A percentile compares a stretch with the other conserved stretches of the same genome.
These are phyloP conservation scores for Hemibagrus guttatus DNA, from an alignment of 2,797 vertebrate genomes.

Conservation along the genomic window DNA sequence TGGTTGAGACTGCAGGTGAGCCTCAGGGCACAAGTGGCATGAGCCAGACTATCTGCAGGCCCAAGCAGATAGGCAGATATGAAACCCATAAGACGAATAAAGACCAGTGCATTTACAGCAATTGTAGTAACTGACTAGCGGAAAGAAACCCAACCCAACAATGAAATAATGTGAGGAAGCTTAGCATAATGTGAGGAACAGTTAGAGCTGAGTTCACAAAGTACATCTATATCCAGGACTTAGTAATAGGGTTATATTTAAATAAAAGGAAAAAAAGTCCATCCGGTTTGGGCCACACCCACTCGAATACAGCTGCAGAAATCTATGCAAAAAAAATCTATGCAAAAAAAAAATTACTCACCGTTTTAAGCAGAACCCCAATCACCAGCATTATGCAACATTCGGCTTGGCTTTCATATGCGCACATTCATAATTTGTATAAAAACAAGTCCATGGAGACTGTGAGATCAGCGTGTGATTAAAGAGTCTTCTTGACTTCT, in stretches of 20 bases:
- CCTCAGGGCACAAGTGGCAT: not conserved
- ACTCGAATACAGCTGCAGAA: not conserved
- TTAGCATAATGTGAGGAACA: not conserved
- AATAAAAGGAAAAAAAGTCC: not conserved
- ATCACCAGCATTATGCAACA: not conserved
- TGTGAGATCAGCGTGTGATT: not conserved
- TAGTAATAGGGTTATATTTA: too few relatives aligned
- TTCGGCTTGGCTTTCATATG: not conserved
- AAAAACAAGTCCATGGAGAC: not conserved
- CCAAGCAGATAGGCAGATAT: not conserved
- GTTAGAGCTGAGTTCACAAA: not conserved
- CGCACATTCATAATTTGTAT: not conserved
- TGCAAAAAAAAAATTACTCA: not conserved
- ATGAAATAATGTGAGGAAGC: not conserved
- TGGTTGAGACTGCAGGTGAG: not conserved
- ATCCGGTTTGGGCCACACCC: not conserved
- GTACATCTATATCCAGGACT: not conserved
- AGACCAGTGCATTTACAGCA: not conserved
- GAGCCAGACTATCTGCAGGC: not conserved
- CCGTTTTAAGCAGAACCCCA: too few relatives aligned
- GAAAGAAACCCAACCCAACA: too few relatives aligned
- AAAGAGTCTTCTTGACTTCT: conserved; percentile 12
- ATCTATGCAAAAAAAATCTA: too few relatives aligned
- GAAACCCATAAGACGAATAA: not conserved
- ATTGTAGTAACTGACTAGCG: not conserved